These are phyloP conservation scores for Chloropsis cyanopogon DNA, from an alignment of 2,113 vertebrate genomes.

Conservation along the genomic window DNA sequence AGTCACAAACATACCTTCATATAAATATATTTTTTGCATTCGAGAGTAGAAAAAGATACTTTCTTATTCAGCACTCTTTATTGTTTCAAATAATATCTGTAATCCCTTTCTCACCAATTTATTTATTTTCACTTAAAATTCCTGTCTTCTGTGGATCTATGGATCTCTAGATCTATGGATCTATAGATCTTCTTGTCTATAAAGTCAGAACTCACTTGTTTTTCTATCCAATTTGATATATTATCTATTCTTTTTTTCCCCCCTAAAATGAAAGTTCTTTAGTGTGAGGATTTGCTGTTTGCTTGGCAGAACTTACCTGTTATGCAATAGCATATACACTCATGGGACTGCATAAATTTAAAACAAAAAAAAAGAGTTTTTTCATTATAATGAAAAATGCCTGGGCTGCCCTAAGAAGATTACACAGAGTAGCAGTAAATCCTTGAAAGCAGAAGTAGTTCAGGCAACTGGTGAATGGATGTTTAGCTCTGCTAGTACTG, in stretches of 20 bases:
- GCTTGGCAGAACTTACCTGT: neutral
- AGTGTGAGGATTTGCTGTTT: neutral
- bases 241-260: neutral
- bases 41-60: neutral
- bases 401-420: neutral
- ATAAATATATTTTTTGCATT: neutral
- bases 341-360: neutral
- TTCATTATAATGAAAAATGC: neutral
- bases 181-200: neutral
- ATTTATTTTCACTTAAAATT: neutral
- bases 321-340: neutral
- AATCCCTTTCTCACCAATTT: neutral
- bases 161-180: neutral
- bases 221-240: neutral
- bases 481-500: neutral
- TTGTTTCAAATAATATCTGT: neutral
- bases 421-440: neutral
- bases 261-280: neutral
- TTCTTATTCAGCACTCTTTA: neutral
- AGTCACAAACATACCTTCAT: neutral
- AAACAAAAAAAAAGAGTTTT: neutral
- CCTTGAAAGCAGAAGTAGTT: neutral
- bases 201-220: neutral
- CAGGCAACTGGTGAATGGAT: neutral
- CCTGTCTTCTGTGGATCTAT: neutral